Conservation (phyloP, 2,888 invertebrate species). For the Cephus pygmeus region DNA sequence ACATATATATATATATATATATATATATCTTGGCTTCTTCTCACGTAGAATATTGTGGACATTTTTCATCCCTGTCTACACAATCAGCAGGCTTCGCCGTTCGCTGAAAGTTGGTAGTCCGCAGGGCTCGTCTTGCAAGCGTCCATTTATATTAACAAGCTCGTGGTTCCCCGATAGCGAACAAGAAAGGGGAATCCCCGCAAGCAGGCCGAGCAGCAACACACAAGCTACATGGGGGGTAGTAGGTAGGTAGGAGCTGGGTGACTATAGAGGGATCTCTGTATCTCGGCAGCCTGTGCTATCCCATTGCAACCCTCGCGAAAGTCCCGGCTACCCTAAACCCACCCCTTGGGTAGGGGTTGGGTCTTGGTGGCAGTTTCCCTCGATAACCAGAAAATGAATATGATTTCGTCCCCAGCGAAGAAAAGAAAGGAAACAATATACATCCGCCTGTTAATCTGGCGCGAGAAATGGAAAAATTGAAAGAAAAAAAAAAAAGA, state of each 20-base stretch:
- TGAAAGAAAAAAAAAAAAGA: background rate
- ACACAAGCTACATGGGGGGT: background rate
- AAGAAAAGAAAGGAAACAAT: background rate
- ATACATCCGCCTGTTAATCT: background rate
- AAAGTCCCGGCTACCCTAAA: background rate
- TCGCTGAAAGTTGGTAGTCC: background rate
- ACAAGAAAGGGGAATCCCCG: background rate
- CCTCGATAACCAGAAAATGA: background rate
- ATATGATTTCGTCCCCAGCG: background rate
- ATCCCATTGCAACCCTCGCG: background rate
- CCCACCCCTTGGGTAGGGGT: background rate
- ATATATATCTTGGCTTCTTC: slow-evolving; percentile 5
- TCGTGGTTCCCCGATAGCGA: background rate
- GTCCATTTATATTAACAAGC: slow-evolving; percentile 3
- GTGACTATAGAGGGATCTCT: background rate
- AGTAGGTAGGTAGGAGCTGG: too few relatives aligned
- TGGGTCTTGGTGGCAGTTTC: background rate
- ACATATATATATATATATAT: too few relatives aligned
- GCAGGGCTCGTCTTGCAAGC: background rate
- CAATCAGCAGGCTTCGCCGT: slow-evolving; percentile 12
- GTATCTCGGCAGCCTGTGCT: background rate
- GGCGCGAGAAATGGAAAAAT: background rate
- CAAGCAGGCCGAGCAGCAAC: background rate
- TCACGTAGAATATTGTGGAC: slow-evolving; percentile 23
- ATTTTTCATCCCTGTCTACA: slow-evolving; percentile 23